Evolutionary conservation across 2,797 vertebrate genomes (phyloP).

Genomic region (Characodon lateralis): DNA sequence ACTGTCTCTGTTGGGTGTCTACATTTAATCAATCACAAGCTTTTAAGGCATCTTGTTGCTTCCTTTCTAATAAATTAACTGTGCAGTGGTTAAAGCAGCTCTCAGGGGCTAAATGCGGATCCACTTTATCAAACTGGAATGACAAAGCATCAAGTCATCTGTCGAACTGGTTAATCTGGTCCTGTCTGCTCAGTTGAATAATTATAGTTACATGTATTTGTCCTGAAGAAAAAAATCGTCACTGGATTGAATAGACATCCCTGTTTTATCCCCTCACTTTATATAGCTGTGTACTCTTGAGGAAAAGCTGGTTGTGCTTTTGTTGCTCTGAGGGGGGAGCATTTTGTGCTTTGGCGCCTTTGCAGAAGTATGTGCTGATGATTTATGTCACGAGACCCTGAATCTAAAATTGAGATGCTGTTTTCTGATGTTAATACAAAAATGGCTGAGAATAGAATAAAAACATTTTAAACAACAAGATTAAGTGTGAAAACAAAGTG

Average conservation of each 20-base stretch:
- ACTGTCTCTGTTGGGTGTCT: neutral
- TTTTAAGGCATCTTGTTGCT: conserved; percentile 23
- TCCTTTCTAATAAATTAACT: conserved; percentile 30
- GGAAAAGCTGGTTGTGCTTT: conserved; percentile 14
- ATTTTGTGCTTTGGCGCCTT: neutral
- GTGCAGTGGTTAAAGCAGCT: neutral
- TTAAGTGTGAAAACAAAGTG: conserved; percentile 33
- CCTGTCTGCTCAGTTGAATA: conserved; percentile 46
- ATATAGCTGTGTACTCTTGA: conserved; percentile 17
- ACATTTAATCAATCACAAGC: conserved; percentile 8
- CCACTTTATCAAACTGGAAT: conserved; percentile 40
- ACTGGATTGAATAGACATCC: conserved; percentile 14
- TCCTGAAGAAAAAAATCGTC: conserved; percentile 36
- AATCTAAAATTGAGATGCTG: neutral
- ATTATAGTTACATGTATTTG: conserved; percentile 45
- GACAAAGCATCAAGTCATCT: conserved; percentile 47
- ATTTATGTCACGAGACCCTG: conserved; percentile 4
- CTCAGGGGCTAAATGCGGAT: conserved; percentile 30
- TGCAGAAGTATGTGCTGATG: neutral
- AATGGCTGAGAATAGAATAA: neutral
- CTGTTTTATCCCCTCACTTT: conserved; percentile 18
- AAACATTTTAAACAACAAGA: neutral
- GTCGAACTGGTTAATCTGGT: conserved; percentile 48
- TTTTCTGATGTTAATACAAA: neutral
- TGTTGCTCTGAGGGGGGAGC: conserved; percentile 5